These are phyloP conservation scores for Catonia carolina DNA, from an alignment of 2,888 invertebrate genomes.

Conservation along the genomic window DNA sequence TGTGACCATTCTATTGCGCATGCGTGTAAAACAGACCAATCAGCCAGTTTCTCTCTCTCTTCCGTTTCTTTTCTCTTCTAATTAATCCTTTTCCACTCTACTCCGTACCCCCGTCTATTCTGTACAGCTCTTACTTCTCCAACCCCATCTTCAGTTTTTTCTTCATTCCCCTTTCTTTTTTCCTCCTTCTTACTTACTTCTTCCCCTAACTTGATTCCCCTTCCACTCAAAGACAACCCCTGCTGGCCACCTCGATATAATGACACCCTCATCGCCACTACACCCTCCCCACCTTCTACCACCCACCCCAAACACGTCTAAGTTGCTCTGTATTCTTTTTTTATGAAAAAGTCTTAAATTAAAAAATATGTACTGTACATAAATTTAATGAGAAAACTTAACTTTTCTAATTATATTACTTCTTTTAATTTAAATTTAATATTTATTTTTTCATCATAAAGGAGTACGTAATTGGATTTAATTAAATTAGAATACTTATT, in stretches of 20 bases:
- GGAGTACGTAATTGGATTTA: too few relatives aligned
- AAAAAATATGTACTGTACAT: too few relatives aligned
- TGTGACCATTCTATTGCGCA: constrained; percentile 20
- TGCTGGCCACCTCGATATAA: too few relatives aligned
- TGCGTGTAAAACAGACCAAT: constrained; percentile 5
- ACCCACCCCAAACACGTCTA: too few relatives aligned
- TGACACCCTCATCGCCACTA: not conserved
- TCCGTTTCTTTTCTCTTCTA: too few relatives aligned
- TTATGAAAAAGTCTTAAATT: too few relatives aligned
- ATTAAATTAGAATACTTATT: too few relatives aligned
- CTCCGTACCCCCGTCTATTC: not conserved
- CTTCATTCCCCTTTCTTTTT: not conserved
- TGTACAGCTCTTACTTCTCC: not conserved
- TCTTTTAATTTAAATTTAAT: too few relatives aligned
- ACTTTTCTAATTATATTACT: too few relatives aligned
- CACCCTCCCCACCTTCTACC: not conserved
- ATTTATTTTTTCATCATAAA: too few relatives aligned
- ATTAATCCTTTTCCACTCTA: not conserved
- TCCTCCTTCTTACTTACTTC: not conserved
- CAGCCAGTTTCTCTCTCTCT: constrained; percentile 12
- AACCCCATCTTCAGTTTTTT: not conserved
- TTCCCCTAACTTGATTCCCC: not conserved
- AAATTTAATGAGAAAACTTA: too few relatives aligned
- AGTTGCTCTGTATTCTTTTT: too few relatives aligned
- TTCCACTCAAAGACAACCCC: not conserved